Conservation (phyloP, 2,113 vertebrate species). For the cattle (Bos taurus) region ARS-UCD2.0 NC_037328.1:52622501-52623000, state of each 20-base stretch:
- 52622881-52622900: not conserved
- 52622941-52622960: not conserved
- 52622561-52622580: not conserved
- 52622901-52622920: not conserved
- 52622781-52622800: not conserved
- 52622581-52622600: not conserved
- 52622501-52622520: not conserved
- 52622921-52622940: not conserved
- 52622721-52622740: not conserved
- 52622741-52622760: not conserved
- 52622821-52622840: not conserved
- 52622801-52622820: not conserved
- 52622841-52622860: not conserved
- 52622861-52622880: not conserved
- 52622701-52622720: not conserved
- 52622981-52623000: not conserved
- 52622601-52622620: not conserved
- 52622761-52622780: not conserved
- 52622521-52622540: conserved; percentile 10
- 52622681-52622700: not conserved
- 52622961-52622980: not conserved
- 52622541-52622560: not conserved
- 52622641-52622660: not conserved
- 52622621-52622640: not conserved
- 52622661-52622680: not conserved